phyloP scores from a whole-genome alignment of 2,888 invertebrate species.

The Tipula lateralis region DNA sequence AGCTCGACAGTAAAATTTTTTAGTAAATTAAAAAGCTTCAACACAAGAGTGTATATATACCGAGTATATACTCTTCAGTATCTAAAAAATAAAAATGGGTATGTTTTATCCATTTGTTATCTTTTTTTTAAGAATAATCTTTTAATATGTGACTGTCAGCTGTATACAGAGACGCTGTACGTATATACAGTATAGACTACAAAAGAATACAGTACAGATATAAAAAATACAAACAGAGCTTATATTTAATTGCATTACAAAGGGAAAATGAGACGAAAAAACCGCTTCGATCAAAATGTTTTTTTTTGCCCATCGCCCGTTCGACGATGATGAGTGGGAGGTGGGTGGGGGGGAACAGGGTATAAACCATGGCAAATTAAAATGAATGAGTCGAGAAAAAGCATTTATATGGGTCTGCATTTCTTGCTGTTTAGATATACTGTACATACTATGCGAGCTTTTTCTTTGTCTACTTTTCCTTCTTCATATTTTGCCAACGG shows the following conservation, averaged over 20 bases:
- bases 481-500: neutral
- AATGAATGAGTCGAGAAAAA: conserved; percentile 6
- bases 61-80: neutral
- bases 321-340: neutral
- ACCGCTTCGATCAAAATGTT: neutral
- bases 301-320: neutral
- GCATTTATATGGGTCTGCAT: neutral
- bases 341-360: neutral
- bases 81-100: neutral
- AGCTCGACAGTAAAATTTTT: neutral
- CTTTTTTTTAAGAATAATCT: neutral
- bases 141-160: conserved; percentile 11
- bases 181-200: too few relatives aligned
- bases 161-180: neutral
- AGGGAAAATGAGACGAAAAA: neutral
- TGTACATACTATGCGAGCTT: neutral
- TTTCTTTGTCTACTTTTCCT: neutral
- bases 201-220: neutral
- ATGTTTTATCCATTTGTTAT: neutral
- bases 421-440: neutral
- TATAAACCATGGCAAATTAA: neutral
- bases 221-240: neutral
- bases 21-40: conserved; percentile 1
- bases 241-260: conserved; percentile 6
- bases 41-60: neutral